phyloP scores from a whole-genome alignment of 2,113 vertebrate genomes.

The Carassius auratus region DNA sequence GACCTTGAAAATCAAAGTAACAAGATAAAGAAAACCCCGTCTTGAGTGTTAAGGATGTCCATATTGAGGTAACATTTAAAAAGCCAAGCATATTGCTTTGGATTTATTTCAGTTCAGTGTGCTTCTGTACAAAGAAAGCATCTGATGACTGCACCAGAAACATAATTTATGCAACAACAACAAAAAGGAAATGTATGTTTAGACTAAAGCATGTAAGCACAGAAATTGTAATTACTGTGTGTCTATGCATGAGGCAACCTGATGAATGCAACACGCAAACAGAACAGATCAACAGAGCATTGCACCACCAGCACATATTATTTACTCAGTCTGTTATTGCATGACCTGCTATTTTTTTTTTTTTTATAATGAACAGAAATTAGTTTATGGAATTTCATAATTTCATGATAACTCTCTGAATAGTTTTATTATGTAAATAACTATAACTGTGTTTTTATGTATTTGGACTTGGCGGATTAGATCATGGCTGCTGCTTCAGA shows the following conservation, averaged over 20 bases:
- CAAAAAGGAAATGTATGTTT: constrained; percentile 5
- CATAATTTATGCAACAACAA: background rate
- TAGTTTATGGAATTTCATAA: background rate
- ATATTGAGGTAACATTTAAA: background rate
- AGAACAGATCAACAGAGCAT: background rate
- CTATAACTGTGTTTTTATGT: background rate
- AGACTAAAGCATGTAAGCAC: constrained; percentile 17
- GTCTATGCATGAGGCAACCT: constrained; percentile 10
- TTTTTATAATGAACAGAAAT: background rate
- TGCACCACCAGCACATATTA: background rate
- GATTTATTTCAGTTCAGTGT: constrained; percentile 17
- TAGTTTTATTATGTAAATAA: background rate
- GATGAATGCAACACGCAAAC: background rate
- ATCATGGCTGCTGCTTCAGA: too few species aligned
- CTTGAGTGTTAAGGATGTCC: background rate
- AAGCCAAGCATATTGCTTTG: background rate
- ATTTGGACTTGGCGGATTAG: too few species aligned
- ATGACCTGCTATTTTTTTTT: background rate
- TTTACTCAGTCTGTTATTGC: background rate
- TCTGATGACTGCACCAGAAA: background rate
- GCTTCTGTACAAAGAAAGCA: background rate
- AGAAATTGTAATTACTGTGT: constrained; percentile 22
- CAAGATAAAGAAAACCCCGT: too few species aligned
- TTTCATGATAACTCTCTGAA: background rate
- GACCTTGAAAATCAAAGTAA: too few species aligned